Base-by-base conservation (phyloP, 2,113 vertebrate species). In the Phyllostomus hastatus region DNA sequence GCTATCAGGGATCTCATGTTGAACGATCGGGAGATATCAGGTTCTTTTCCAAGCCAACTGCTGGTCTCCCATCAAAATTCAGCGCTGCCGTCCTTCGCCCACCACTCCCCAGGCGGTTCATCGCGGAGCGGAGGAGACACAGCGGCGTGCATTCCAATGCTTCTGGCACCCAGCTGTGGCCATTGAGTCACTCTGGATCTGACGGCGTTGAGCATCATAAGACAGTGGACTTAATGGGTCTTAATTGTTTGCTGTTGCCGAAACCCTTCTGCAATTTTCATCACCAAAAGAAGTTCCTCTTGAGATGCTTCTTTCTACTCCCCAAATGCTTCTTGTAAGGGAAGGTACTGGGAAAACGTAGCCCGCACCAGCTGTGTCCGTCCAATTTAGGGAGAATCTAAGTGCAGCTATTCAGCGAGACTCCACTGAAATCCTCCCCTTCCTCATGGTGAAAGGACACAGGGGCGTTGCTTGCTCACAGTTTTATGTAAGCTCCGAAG, bases 221-320 rank as follows among this genome's bases (percentile, higher is more conserved):
- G 48, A 94, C 95, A 98, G 95, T 97, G 97, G 93, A 98, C 90
- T 97, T 98, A 98, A 98, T 97, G 97, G 95, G 76, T 88, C 88
- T 98, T 97, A 98, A 96, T 94, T 97, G 97, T 97, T 96, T 96
- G 89, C 97, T 82, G 73, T 91, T 97, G 91, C 86, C 96, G 95
- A 92, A 98, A 89, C 50, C 16, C 73, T 96, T 96, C 95, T 97
- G 88, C 84, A 96, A 72, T 97, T 97, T 98, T 97, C 95, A 97
- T 97, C 97, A 95, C 73, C 94, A 90, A 83, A 7, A n/a, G 94
- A 96, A 64, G 82, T 94, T 94, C 89, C 95, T 90, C 79, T 72
- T 90, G 91, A 91, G 95, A 67, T 64, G 41, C 85, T 84, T 95
- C 79, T 90, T 95, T 79, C 84, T 64, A 2, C 52, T 90, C 95